These are phyloP conservation scores for Rapana venosa DNA, from an alignment of 2,888 invertebrate species.

Conservation along the genomic window DNA sequence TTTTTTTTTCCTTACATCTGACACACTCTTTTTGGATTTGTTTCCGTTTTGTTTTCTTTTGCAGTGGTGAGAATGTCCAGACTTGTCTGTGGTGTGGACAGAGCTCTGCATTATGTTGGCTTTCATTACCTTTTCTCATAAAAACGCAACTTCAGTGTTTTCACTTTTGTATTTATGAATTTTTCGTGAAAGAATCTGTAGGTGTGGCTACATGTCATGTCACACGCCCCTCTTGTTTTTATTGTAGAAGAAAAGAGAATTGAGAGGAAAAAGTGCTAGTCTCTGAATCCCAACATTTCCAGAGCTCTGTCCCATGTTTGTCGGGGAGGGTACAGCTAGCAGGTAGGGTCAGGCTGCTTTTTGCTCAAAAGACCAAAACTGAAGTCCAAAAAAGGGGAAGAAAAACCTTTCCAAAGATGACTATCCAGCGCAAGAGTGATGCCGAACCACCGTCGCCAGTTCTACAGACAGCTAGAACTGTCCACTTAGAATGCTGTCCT, in stretches of 20 bases:
- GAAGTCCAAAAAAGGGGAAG: background rate
- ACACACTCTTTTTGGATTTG: conserved; percentile 24
- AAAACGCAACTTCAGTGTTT: too few species aligned
- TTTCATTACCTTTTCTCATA: background rate
- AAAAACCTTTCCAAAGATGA: background rate
- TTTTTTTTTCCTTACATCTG: background rate
- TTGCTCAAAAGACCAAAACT: background rate
- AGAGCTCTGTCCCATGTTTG: conserved; percentile 4
- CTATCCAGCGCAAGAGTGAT: background rate
- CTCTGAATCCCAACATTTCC: background rate
- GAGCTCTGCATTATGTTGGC: background rate
- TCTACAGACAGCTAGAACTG: background rate
- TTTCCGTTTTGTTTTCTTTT: conserved; percentile 26
- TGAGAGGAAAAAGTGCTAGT: too few species aligned
- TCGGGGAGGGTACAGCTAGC: background rate
- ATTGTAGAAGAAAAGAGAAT: background rate
- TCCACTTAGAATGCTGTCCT: background rate
- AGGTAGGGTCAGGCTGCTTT: background rate
- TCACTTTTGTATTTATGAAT: too few species aligned
- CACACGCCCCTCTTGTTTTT: too few species aligned
- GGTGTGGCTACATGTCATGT: too few species aligned
- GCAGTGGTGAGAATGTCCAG: conserved; percentile 39
- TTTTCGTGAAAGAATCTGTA: too few species aligned
- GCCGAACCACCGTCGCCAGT: background rate
- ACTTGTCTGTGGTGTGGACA: background rate